phyloP scores from a whole-genome alignment of 2,888 invertebrate genomes.

The Zonitis immaculata region DNA sequence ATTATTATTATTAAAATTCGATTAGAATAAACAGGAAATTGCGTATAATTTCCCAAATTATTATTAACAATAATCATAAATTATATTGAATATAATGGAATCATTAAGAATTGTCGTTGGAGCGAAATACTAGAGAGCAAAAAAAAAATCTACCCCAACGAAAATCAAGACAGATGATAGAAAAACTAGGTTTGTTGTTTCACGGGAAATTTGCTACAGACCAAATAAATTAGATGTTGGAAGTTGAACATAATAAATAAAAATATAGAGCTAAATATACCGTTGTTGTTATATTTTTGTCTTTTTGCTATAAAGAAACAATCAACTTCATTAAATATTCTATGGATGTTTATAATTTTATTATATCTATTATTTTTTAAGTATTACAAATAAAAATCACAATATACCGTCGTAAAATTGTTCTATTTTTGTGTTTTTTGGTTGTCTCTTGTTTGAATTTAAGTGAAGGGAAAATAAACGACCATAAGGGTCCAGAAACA shows the following conservation, averaged over 20 bases:
- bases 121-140: no score
- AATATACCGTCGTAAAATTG: constrained; percentile 2
- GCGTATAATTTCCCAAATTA: not conserved
- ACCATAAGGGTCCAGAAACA: constrained; percentile 23
- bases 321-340: no score
- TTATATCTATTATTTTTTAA: constrained; percentile 9
- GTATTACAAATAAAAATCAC: constrained; percentile 13
- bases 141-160: not conserved
- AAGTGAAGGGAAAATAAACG: constrained; percentile 7
- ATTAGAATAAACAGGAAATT: not conserved
- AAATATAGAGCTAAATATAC: not conserved
- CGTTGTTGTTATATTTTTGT: no score
- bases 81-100: not conserved
- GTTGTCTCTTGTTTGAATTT: not conserved
- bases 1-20: no score
- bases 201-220: constrained; percentile 16
- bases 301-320: not conserved
- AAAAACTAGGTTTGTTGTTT: constrained; percentile 12
- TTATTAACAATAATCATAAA: not conserved
- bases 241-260: not conserved
- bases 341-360: not conserved
- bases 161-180: constrained; percentile 6
- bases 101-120: not conserved
- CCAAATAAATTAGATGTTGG: constrained; percentile 14
- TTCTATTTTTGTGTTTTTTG: not conserved